Evolutionary conservation across 2,797 vertebrate species (phyloP).

Genomic region (Hephaestus fuliginosus): DNA sequence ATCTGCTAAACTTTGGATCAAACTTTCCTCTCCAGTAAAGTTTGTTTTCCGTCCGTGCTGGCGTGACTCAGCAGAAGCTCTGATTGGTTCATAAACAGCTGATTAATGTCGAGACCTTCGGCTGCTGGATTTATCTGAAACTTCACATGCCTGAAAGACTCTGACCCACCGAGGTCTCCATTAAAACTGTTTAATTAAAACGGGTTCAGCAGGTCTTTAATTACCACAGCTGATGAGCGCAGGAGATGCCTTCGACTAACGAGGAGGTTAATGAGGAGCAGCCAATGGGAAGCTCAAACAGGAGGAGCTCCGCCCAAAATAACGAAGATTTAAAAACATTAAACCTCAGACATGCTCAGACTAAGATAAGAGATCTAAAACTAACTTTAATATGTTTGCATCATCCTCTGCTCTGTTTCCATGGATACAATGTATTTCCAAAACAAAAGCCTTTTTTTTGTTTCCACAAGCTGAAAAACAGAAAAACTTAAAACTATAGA

Average conservation of each 20-base stretch:
- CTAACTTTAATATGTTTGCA: background rate
- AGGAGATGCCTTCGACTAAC: background rate
- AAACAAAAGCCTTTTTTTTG: background rate
- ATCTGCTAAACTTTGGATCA: background rate
- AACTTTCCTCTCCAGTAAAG: background rate
- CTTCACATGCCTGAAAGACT: background rate
- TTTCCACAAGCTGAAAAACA: no score
- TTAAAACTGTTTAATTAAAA: slow-evolving; percentile 39
- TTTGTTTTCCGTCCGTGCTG: background rate
- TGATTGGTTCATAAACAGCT: slow-evolving; percentile 8
- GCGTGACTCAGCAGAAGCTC: slow-evolving; percentile 18
- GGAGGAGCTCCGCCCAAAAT: slow-evolving; percentile 4
- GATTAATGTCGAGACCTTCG: slow-evolving; percentile 31
- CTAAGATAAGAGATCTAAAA: background rate
- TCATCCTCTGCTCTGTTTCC: slow-evolving; percentile 3
- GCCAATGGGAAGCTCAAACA: slow-evolving; percentile 46
- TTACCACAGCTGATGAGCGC: slow-evolving; percentile 16
- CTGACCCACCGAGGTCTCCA: background rate
- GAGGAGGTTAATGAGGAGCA: slow-evolving; percentile 52
- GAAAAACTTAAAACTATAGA: no score
- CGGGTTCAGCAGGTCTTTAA: slow-evolving; percentile 58
- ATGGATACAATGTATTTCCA: background rate
- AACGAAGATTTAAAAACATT: background rate
- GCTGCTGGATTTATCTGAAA: slow-evolving; percentile 1
- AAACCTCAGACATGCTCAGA: background rate